These are phyloP conservation scores for Erythrolamprus reginae DNA, from an alignment of 2,113 vertebrate species.

Conservation along the genomic window DNA sequence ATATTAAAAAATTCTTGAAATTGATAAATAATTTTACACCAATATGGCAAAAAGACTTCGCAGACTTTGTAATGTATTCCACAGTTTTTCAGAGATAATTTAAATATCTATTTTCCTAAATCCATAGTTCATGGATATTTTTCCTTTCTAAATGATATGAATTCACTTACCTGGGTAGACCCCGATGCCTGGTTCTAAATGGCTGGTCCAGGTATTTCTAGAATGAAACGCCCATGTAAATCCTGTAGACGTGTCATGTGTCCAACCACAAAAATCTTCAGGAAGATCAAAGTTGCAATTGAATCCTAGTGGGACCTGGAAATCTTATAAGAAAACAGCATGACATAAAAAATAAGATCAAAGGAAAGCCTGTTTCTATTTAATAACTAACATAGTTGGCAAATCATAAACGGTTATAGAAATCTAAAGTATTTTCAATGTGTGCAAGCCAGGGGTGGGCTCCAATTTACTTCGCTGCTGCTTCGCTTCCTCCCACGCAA, in stretches of 20 bases:
- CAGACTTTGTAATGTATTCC: not conserved
- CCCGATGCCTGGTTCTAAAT: conserved; percentile 68
- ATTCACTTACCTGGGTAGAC: conserved; percentile 66
- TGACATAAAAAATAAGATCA: conserved; percentile 55
- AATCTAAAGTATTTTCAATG: conserved; percentile 41
- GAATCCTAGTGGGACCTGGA: conserved; percentile 74
- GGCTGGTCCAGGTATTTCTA: conserved; percentile 68
- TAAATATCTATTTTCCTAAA: conserved; percentile 23
- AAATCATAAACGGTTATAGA: conserved; percentile 48
- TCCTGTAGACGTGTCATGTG: conserved; percentile 80
- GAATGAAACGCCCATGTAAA: conserved; percentile 82
- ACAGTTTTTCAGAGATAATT: not conserved
- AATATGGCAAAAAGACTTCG: not conserved
- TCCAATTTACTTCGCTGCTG: no score
- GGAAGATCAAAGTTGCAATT: conserved; percentile 90
- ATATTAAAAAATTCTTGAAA: not conserved
- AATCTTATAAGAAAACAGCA: conserved; percentile 60
- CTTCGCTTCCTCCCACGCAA: no score
- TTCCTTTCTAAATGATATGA: not conserved
- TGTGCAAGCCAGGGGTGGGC: no score
- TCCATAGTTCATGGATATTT: not conserved
- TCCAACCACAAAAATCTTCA: conserved; percentile 87
- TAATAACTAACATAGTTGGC: conserved; percentile 52
- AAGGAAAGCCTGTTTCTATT: conserved; percentile 43
- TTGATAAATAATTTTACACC: not conserved